Percentiles rank a stretch among this genome's conserved stretches.
phyloP scores from a whole-genome alignment of 2,888 invertebrate genomes.

The Anthrax anthrax region DNA sequence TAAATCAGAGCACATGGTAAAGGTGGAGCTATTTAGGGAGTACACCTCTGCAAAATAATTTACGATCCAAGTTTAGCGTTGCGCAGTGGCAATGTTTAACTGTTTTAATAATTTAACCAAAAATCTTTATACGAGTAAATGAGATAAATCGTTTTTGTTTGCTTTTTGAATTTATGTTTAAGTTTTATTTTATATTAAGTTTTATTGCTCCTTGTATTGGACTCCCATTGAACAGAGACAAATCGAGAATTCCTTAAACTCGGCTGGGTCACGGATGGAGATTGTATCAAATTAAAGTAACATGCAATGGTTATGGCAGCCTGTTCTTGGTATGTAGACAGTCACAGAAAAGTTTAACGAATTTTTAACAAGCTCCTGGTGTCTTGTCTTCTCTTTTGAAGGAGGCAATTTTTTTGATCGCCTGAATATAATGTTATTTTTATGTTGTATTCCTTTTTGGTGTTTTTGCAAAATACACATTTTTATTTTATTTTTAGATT shows the following conservation, averaged over 20 bases:
- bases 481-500: not conserved
- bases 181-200: no score
- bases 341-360: slow-evolving; percentile 6
- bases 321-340: not conserved
- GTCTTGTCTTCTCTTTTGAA: slow-evolving; percentile 8
- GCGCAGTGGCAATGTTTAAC: slow-evolving; percentile 2
- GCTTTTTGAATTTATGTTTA: not conserved
- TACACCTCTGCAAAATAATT: slow-evolving; percentile 2
- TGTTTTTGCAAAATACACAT: not conserved
- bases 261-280: not conserved
- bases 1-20: slow-evolving; percentile 4
- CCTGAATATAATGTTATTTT: not conserved
- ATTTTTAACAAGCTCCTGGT: slow-evolving; percentile 8
- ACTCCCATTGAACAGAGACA: slow-evolving; percentile 5
- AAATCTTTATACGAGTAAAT: not conserved
- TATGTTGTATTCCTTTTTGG: not conserved
- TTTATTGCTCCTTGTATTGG: not conserved
- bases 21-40: slow-evolving; percentile 1
- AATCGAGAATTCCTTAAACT: slow-evolving; percentile 5
- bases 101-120: not conserved
- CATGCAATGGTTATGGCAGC: slow-evolving; percentile 1
- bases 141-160: not conserved
- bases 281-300: slow-evolving; percentile 6
- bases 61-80: slow-evolving; percentile 1
- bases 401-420: slow-evolving; percentile 6